phyloP scores from a whole-genome alignment of 2,113 vertebrate genomes.

The Camelus dromedarius region DNA sequence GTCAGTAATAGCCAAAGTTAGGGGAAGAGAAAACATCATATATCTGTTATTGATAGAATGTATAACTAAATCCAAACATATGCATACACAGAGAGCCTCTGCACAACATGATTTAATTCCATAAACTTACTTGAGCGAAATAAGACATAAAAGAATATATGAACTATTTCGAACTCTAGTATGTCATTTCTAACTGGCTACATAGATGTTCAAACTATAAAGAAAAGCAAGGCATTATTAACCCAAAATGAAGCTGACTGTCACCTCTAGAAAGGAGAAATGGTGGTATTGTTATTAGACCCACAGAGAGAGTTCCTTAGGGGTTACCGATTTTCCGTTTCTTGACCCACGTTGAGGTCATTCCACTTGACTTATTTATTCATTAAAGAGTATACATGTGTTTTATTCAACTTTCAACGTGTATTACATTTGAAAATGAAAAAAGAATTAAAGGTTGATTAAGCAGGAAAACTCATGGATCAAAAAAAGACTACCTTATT shows the following conservation, averaged over 20 bases:
- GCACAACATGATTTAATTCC: neutral
- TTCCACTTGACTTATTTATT: neutral
- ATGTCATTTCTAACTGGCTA: neutral
- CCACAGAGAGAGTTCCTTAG: neutral
- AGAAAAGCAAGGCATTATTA: neutral
- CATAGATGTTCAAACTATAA: neutral
- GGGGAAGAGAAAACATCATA: fast-evolving
- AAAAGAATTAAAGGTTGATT: neutral
- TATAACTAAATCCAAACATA: neutral
- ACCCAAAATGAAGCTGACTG: neutral
- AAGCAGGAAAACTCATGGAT: neutral
- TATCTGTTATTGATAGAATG: neutral
- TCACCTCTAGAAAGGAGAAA: neutral
- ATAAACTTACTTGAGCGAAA: neutral
- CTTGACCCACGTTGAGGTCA: neutral
- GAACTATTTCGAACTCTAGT: neutral
- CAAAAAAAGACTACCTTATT: neutral
- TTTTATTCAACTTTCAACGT: neutral
- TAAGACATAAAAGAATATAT: neutral
- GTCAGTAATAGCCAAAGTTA: neutral
- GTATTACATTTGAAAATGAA: neutral
- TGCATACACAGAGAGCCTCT: neutral
- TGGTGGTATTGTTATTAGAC: neutral
- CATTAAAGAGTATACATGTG: neutral
- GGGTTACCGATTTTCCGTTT: neutral